Conservation (phyloP, 1,140 invertebrate genomes). For the Drosophila neocordata region DNA sequence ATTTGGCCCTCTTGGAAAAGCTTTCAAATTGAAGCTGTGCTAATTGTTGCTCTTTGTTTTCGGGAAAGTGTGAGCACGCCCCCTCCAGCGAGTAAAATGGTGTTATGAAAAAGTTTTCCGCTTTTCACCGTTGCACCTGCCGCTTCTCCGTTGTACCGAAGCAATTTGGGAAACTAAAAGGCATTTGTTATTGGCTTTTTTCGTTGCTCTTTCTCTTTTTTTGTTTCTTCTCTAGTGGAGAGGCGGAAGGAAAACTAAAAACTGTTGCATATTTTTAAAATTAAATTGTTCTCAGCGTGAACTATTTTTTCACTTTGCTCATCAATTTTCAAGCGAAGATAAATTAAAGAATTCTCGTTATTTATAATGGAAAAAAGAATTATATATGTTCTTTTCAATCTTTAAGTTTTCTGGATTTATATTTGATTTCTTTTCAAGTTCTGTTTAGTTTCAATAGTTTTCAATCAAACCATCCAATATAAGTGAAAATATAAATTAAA, state of each 20-base stretch:
- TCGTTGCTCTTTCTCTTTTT: conserved; percentile 26
- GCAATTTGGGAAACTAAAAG: conserved; percentile 39
- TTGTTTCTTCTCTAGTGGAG: background rate
- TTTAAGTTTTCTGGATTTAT: no score
- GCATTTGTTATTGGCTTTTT: conserved; percentile 58
- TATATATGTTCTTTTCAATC: no score
- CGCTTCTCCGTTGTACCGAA: conserved; percentile 17
- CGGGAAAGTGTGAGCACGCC: no score
- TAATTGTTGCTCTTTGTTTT: conserved; percentile 41
- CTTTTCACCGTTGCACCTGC: conserved; percentile 31
- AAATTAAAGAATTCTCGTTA: no score
- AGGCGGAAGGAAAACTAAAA: conserved; percentile 16
- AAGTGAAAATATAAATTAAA: no score
- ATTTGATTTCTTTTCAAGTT: no score
- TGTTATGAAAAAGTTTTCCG: conserved; percentile 37
- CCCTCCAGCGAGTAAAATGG: background rate
- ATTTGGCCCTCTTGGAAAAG: conserved; percentile 30
- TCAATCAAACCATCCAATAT: no score
- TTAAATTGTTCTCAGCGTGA: conserved; percentile 43
- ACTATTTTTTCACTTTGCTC: conserved; percentile 3
- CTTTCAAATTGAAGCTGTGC: conserved; percentile 41
- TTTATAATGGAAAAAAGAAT: no score
- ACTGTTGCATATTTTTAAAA: conserved; percentile 59
- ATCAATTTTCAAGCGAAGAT: background rate
- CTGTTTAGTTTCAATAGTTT: no score